Evolutionary conservation across 2,113 vertebrate species (phyloP).

Genomic region (Gasterosteus aculeatus): DNA sequence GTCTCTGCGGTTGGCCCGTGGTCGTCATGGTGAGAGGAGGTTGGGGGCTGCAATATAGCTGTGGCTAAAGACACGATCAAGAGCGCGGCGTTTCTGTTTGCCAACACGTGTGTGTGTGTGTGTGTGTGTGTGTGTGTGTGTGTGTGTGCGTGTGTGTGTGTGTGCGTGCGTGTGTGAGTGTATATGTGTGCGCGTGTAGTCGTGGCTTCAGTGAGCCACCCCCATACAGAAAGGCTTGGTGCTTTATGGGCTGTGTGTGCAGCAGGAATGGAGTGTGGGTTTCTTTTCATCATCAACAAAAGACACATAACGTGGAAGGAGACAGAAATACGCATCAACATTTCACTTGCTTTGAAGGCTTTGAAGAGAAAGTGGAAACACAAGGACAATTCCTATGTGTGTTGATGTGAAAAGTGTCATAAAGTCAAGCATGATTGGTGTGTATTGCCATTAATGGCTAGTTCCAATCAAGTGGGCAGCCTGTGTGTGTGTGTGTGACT

Average conservation of each 20-base stretch:
- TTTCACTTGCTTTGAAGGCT: slow-evolving; percentile 24
- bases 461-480: slow-evolving; percentile 51
- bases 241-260: slow-evolving; percentile 27
- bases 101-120: background rate
- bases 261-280: slow-evolving; percentile 31
- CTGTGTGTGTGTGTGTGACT: slow-evolving; percentile 49
- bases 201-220: slow-evolving; percentile 35
- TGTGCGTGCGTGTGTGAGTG: slow-evolving; percentile 2
- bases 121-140: slow-evolving; percentile 10
- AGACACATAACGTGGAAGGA: slow-evolving; percentile 9
- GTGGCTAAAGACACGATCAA: slow-evolving; percentile 51
- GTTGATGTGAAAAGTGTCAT: background rate
- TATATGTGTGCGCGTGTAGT: slow-evolving; percentile 13
- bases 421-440: slow-evolving; percentile 37
- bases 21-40: slow-evolving; percentile 40
- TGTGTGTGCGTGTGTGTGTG: slow-evolving; percentile 8
- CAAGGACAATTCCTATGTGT: background rate
- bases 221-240: slow-evolving; percentile 18
- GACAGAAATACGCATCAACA: background rate
- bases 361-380: slow-evolving; percentile 21
- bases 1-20: slow-evolving; percentile 36
- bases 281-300: slow-evolving; percentile 42
- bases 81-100: slow-evolving; percentile 1
- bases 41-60: slow-evolving; percentile 39
- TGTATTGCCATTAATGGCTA: slow-evolving; percentile 51